These are phyloP conservation scores for Enteromius trimaculatus DNA, from an alignment of 2,797 vertebrate species.

Conservation along the genomic window DNA sequence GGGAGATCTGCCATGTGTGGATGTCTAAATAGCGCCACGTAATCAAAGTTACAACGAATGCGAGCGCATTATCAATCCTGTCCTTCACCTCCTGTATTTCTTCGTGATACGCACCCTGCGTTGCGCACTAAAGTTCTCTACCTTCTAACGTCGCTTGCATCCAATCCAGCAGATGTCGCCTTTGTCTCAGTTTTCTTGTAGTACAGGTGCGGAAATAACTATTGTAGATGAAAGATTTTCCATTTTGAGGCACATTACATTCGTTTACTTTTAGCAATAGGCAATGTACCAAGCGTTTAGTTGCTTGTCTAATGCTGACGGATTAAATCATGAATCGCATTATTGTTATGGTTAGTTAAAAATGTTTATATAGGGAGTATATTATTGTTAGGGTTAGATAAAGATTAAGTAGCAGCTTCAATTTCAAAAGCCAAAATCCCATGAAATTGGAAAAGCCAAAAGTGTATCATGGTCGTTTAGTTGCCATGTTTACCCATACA, in stretches of 20 bases:
- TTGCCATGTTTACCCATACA: background rate
- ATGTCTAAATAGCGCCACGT: background rate
- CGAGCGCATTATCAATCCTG: slow-evolving; percentile 22
- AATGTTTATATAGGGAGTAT: background rate
- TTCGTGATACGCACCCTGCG: slow-evolving; percentile 36
- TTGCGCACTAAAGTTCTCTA: slow-evolving; percentile 64
- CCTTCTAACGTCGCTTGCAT: slow-evolving; percentile 65
- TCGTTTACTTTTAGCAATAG: slow-evolving; percentile 12
- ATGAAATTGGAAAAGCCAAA: too few relatives aligned
- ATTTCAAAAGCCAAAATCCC: background rate
- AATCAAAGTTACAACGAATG: slow-evolving; percentile 37
- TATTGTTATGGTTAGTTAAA: background rate
- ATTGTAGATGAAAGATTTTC: slow-evolving; percentile 76
- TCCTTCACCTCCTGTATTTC: slow-evolving; percentile 9
- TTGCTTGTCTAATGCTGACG: background rate
- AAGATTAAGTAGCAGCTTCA: background rate
- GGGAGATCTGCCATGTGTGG: background rate
- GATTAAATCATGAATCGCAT: background rate
- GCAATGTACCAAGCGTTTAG: background rate
- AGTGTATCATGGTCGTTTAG: background rate
- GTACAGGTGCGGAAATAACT: slow-evolving; percentile 69
- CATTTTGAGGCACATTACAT: background rate
- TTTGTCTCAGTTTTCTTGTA: slow-evolving; percentile 65
- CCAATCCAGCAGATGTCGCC: slow-evolving; percentile 73
- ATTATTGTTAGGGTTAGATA: background rate